Conservation (phyloP, 2,113 vertebrate genomes). For the Microcebus jonahi region DNA sequence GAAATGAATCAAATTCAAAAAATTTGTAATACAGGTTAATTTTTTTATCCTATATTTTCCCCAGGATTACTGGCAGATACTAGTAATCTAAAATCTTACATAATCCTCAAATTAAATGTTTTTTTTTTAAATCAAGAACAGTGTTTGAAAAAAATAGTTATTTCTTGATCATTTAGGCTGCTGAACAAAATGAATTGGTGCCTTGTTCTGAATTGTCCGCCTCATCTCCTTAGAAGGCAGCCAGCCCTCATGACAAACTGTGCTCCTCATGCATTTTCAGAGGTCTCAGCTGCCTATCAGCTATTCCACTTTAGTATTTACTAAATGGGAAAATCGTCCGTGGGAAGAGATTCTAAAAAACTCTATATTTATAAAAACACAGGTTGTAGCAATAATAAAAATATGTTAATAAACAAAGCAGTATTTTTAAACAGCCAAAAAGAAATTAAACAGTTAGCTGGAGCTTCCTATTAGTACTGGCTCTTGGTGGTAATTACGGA, state of each 20-base stretch:
- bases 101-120: not conserved
- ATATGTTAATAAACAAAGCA: not conserved
- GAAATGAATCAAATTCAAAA: not conserved
- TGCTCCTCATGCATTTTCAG: conserved; percentile 40
- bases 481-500: conserved; percentile 1
- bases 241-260: conserved; percentile 28
- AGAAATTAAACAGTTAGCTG: not conserved
- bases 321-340: conserved; percentile 46
- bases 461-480: not conserved
- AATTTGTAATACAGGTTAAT: not conserved
- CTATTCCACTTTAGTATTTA: not conserved
- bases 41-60: not conserved
- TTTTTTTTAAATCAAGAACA: not conserved
- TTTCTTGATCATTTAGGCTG: not conserved
- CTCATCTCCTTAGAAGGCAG: not conserved
- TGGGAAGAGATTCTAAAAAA: not conserved
- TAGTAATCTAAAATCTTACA: not conserved
- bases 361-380: conserved; percentile 25
- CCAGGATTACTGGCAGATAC: not conserved
- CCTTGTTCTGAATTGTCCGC: not conserved
- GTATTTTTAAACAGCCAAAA: conserved; percentile 5
- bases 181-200: not conserved
- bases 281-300: conserved; percentile 58
- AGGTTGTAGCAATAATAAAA: conserved; percentile 19
- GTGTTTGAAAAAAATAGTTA: not conserved